A percentile compares a stretch with the other conserved stretches of the same genome.
Evolutionary conservation across 2,888 invertebrate genomes (phyloP).

Genomic region (Phoenoteleia sp.): DNA sequence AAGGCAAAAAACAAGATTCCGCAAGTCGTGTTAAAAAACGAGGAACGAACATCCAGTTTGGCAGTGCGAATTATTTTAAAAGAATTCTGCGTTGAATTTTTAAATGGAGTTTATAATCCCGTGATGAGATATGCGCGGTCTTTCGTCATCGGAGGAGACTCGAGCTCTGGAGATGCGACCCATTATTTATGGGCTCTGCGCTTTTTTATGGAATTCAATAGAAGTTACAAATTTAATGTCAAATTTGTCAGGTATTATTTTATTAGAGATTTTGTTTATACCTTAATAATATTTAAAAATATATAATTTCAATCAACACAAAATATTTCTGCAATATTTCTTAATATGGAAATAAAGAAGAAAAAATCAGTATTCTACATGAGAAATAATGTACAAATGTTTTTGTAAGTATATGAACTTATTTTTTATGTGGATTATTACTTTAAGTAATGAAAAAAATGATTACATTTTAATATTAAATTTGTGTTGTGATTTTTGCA

Average conservation of each 20-base stretch:
- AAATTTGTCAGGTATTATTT: conserved; percentile 93
- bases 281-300: no score
- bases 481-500: no score
- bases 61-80: conserved; percentile 96
- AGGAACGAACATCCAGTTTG: conserved; percentile 94
- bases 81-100: conserved; percentile 97
- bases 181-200: conserved; percentile 98
- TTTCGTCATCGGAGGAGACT: conserved; percentile 89
- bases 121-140: conserved; percentile 96
- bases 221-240: conserved; percentile 94
- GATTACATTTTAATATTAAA: not conserved
- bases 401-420: no score
- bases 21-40: conserved; percentile 85
- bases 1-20: conserved; percentile 93
- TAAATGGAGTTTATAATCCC: conserved; percentile 97
- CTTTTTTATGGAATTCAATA: conserved; percentile 99
- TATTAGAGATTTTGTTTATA: no score
- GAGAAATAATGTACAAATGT: no score
- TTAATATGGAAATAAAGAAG: no score
- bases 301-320: not conserved
- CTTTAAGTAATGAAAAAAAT: not conserved
- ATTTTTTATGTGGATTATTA: no score
- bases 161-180: conserved; percentile 95
- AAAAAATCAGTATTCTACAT: no score
- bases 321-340: no score